Base-by-base conservation (phyloP, 1,140 invertebrate genomes). In the Macrobrachium nipponense region DNA sequence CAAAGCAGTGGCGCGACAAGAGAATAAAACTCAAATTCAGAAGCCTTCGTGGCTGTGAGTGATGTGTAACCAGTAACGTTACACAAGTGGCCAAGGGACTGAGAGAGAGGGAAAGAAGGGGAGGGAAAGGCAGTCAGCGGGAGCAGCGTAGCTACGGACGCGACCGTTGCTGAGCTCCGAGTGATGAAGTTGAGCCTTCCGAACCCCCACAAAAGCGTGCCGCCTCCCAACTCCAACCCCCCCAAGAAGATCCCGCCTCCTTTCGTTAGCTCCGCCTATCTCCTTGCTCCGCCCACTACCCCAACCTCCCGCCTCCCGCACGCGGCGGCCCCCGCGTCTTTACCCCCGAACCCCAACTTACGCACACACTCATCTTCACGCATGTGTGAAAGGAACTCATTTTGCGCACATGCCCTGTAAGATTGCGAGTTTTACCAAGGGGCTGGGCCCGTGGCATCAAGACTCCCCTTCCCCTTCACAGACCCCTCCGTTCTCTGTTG, bases 391-490 rank as follows among this genome's bases (percentile, higher is more conserved):
- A 86, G 83, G 83, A 86, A 86, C 76, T 86, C 83, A 86, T 86
- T 86, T 86, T 86, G 83, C 83, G 83, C 83, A 86, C 83, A 86
- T 86, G 83, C 83, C 83, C 83, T 86, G 83, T 86, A 86, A 86
- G 83, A 86, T 79, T 86, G 83, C 76, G 83, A 86, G 83, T 86
- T 86, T 86, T 86, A 86, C 58, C 61, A 86, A 86, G 76, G 83
- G 83, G 76, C 83, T 61, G 83, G 83, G 64, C 76, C 83, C 82
- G 62, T 78, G 64, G 59, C 81, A 68, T 59, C 64, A 77, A 58
- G 66, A 76, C 83, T 77, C 83, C 27, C 27, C 27, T 36, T 36
- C 27, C 27, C 27, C 27, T 36, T 36, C 27, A 36, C 27, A 36
- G 27, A 64, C 83, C 76, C 83, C 83, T 79, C 76, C 76, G 76